Conservation (phyloP, 2,888 invertebrate genomes). For the Pheosia tremula region DNA sequence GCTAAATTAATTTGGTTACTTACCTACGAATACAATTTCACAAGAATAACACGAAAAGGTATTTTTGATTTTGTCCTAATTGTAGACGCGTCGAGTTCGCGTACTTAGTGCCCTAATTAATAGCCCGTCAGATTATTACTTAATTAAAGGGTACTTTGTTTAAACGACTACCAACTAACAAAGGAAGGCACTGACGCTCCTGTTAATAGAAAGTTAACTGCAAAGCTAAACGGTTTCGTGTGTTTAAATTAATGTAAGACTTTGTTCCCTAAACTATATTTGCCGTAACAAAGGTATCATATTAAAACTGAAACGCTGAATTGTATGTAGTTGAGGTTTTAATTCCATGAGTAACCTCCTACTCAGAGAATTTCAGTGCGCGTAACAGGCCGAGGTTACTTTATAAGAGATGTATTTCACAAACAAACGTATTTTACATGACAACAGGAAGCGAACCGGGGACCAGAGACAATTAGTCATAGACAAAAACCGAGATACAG, state of each 20-base stretch:
- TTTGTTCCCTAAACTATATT: background rate
- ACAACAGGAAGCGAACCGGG: too few species aligned
- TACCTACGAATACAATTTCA: conserved; percentile 15
- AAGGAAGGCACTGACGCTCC: conserved; percentile 13
- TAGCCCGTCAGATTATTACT: conserved; percentile 19
- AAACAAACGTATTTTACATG: too few species aligned
- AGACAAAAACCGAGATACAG: too few species aligned
- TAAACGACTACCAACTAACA: conserved; percentile 14
- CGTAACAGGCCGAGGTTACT: too few species aligned
- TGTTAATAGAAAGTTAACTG: conserved; percentile 21
- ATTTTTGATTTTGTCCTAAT: conserved; percentile 24
- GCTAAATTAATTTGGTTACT: conserved; percentile 4
- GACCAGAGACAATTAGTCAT: too few species aligned
- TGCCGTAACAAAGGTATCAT: too few species aligned
- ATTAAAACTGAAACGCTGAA: too few species aligned
- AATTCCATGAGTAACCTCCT: too few species aligned
- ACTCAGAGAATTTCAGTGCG: too few species aligned
- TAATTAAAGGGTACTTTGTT: conserved; percentile 22
- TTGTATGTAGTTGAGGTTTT: too few species aligned
- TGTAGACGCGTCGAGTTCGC: conserved; percentile 13
- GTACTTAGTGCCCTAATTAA: conserved; percentile 19
- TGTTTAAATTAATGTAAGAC: conserved; percentile 9
- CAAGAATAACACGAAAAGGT: conserved; percentile 17
- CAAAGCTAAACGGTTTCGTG: conserved; percentile 11
- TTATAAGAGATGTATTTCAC: too few species aligned